phyloP scores from a whole-genome alignment of 2,113 vertebrate genomes.

The Piaya cayana region DNA sequence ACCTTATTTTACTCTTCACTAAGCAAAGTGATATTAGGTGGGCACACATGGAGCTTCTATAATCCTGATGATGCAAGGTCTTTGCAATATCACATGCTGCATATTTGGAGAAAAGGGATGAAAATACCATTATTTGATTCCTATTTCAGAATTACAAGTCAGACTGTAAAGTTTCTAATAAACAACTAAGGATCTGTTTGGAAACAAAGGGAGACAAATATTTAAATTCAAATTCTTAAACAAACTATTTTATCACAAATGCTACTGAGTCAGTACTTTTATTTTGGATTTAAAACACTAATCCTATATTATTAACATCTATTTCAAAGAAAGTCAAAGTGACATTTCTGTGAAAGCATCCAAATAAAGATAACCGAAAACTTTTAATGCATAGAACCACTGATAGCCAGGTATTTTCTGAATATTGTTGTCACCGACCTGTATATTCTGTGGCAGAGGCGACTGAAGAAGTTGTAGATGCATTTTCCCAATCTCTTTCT shows the following conservation, averaged over 20 bases:
- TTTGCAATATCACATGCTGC: background rate
- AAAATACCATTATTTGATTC: background rate
- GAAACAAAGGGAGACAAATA: background rate
- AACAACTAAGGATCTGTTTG: background rate
- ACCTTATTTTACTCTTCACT: background rate
- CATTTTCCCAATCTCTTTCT: slow-evolving; percentile 98
- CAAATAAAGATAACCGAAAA: background rate
- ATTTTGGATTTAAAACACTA: background rate
- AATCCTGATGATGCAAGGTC: background rate
- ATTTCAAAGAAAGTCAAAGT: background rate
- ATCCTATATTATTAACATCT: background rate
- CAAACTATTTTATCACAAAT: background rate
- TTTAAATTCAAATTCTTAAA: background rate
- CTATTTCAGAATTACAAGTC: background rate
- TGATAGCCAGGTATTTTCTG: background rate
- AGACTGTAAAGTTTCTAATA: background rate
- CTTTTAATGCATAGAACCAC: background rate
- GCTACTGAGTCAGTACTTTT: background rate
- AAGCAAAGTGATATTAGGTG: background rate
- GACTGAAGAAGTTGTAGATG: slow-evolving; percentile 94
- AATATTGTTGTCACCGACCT: slow-evolving; percentile 71
- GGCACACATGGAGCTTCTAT: background rate
- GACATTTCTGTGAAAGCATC: background rate
- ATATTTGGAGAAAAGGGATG: background rate
- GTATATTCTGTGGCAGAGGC: slow-evolving; percentile 96